Conservation (phyloP, 2,797 vertebrate species). For the Pterois miles region DNA sequence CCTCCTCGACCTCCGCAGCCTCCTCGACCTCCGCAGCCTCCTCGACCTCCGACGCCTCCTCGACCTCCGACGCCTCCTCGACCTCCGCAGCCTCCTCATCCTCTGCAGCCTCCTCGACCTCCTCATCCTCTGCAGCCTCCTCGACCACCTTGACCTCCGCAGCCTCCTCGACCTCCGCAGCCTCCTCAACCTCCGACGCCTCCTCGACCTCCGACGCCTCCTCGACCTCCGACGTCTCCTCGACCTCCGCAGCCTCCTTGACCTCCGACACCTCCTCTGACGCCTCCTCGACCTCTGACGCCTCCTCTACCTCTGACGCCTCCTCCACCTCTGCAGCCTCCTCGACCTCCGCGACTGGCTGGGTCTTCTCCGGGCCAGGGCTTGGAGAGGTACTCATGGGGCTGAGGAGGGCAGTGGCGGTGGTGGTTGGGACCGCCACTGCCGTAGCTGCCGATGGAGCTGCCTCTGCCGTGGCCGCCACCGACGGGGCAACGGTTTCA, state of each 20-base stretch:
- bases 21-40: slow-evolving; percentile 71
- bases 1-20: slow-evolving; percentile 61
- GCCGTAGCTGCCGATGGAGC: too few species aligned
- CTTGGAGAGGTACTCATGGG: slow-evolving; percentile 65
- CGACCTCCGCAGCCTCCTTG: slow-evolving; percentile 69
- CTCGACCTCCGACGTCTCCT: too few species aligned
- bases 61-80: too few species aligned
- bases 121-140: too few species aligned
- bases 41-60: slow-evolving; percentile 69
- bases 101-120: slow-evolving; percentile 72
- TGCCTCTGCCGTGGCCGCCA: not conserved
- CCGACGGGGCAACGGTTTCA: slow-evolving; percentile 16
- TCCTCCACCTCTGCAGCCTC: slow-evolving; percentile 67
- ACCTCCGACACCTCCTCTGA: slow-evolving; percentile 53
- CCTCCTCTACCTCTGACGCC: too few species aligned
- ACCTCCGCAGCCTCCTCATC: too few species aligned
- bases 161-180: slow-evolving; percentile 79
- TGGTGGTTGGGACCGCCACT: too few species aligned
- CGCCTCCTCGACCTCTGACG: too few species aligned
- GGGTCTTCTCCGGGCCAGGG: slow-evolving; percentile 58
- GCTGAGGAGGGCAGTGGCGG: slow-evolving; percentile 44
- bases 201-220: slow-evolving; percentile 73
- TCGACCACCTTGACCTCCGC: too few species aligned
- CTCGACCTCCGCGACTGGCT: slow-evolving; percentile 64
- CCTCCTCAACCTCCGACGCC: slow-evolving; percentile 60